Conservation (phyloP, 2,797 vertebrate genomes). For the Lycodopsis pacificus region DNA sequence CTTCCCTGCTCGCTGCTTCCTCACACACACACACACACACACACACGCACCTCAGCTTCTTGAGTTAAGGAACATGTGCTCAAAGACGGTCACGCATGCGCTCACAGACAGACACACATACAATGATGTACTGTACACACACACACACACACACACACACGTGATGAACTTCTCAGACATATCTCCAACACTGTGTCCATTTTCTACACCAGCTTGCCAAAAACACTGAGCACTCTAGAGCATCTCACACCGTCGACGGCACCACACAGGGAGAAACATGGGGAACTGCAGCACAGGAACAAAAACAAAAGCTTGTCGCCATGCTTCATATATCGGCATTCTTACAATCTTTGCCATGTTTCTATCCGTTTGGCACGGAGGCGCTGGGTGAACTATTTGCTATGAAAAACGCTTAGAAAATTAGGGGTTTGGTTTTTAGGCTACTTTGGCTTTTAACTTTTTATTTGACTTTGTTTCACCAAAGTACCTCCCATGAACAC, state of each 20-base stretch:
- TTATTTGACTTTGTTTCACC: slow-evolving; percentile 81
- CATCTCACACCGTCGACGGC: slow-evolving; percentile 60
- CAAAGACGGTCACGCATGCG: slow-evolving; percentile 44
- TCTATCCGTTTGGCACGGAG: slow-evolving; percentile 66
- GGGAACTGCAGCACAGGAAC: slow-evolving; percentile 53
- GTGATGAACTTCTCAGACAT: slow-evolving; percentile 86
- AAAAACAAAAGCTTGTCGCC: slow-evolving; percentile 53
- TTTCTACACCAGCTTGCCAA: slow-evolving; percentile 87
- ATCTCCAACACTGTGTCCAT: slow-evolving; percentile 97
- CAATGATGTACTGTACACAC: slow-evolving; percentile 56
- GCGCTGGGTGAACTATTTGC: slow-evolving; percentile 64
- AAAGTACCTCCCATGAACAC: slow-evolving; percentile 88
- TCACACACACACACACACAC: slow-evolving; percentile 25
- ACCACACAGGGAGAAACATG: slow-evolving; percentile 66
- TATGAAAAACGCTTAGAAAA: slow-evolving; percentile 67
- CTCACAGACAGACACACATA: slow-evolving; percentile 33
- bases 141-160: slow-evolving; percentile 46
- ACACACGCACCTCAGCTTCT: slow-evolving; percentile 30
- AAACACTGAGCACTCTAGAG: slow-evolving; percentile 79
- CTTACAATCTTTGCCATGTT: slow-evolving; percentile 62
- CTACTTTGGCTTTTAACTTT: slow-evolving; percentile 74
- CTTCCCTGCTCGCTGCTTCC: slow-evolving; percentile 56
- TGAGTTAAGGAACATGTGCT: slow-evolving; percentile 35
- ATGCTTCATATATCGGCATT: slow-evolving; percentile 59
- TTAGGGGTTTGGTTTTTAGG: slow-evolving; percentile 63